Evolutionary conservation across 2,888 invertebrate genomes (phyloP).

Genomic region (Aplocera efformata): DNA sequence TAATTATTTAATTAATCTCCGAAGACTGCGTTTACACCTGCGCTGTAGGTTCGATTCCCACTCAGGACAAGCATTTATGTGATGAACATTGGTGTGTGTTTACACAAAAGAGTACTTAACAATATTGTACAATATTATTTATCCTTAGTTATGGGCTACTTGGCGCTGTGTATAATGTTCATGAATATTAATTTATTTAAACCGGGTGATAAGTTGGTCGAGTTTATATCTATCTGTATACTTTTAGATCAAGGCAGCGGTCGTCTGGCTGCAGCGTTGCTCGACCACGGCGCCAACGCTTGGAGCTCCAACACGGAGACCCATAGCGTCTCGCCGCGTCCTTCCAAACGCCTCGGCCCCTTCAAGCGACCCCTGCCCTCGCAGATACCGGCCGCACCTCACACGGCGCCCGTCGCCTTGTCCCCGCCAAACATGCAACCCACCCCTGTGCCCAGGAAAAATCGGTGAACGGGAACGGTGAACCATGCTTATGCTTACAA

Average conservation of each 20-base stretch:
- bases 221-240: too few species aligned
- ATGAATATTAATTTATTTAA: too few species aligned
- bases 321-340: constrained; percentile 81
- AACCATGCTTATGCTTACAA: background rate
- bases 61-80: too few species aligned
- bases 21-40: too few species aligned
- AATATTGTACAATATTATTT: too few species aligned
- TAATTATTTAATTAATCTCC: too few species aligned
- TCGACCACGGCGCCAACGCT: constrained; percentile 75
- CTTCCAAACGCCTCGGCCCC: constrained; percentile 84
- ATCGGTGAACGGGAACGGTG: constrained; percentile 49
- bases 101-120: too few species aligned
- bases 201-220: too few species aligned
- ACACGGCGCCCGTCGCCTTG: constrained; percentile 37
- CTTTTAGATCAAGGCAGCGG: constrained; percentile 59
- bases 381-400: constrained; percentile 33
- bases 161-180: too few species aligned
- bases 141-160: too few species aligned
- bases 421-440: constrained; percentile 29
- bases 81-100: too few species aligned
- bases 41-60: too few species aligned
- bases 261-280: constrained; percentile 80
- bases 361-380: constrained; percentile 76
- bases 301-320: constrained; percentile 55
- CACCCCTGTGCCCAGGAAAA: constrained; percentile 43